Base-by-base conservation (phyloP, 1,140 invertebrate species). In the Diorhabda sublineata region DNA sequence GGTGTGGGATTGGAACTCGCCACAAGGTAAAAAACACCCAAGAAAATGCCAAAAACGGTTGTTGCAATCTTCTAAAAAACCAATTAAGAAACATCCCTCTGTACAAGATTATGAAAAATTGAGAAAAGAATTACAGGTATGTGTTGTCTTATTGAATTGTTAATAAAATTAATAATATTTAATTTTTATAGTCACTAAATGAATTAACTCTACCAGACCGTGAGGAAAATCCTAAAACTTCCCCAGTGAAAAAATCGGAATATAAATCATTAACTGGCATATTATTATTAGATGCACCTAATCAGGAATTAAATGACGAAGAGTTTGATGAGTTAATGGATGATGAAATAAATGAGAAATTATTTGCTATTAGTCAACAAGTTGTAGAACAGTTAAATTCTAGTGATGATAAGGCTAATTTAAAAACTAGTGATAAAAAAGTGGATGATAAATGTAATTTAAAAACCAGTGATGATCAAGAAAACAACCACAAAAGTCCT, bases 1-100 rank as follows among this genome's bases (percentile, higher is more conserved):
- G 58, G 64, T 76, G 3, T 80, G 79, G 79, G 78, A 80, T 64
- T 80, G 78, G 76, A 76, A 78, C 71, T 80, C 78, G 4, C 79
- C 79, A 6, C 71, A 78, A 71, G 70, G 72, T 42, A 74, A 77
- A 70, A 52, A 60, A 61, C 47, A 44, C 5, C 67, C 66, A n/a
- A 71, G 66, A 58, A 73, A 69, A 62, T 67, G 70, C n/a, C 70
- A 69, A 47, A 77, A 75, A 65, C 59, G 52, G 70, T 65, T 68
- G 9, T 66, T 71, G n/a, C 72, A 58, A 56, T 61, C 63, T 8
- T 77, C 77, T 2, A 77, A 78, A 71, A 57, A 75, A 2, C 66
- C 73, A 45, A 67, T 75, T 11, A 74, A 74, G 70, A 71, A 71
- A 63, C 65, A 73, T n/a, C 67, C 71, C 7, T 65, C 67, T 41